phyloP scores from a whole-genome alignment of 2,113 vertebrate species.

The Nothobranchius kuhntae region DNA sequence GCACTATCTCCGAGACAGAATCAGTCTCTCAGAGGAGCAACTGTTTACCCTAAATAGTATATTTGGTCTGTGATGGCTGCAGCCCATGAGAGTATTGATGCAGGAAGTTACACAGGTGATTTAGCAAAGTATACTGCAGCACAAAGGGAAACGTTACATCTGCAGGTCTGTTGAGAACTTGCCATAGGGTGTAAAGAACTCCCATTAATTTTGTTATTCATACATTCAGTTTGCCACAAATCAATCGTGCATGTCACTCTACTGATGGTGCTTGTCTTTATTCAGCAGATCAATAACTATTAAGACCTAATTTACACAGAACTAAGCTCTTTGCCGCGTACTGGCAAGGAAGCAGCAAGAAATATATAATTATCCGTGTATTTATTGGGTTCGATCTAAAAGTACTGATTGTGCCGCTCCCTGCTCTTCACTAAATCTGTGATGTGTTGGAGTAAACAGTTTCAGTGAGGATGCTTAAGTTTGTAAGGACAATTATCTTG shows the following conservation, averaged over 20 bases:
- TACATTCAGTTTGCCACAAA: neutral
- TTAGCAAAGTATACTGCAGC: slow-evolving; percentile 21
- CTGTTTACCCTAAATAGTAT: slow-evolving; percentile 57
- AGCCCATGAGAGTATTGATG: slow-evolving; percentile 16
- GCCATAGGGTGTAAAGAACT: neutral
- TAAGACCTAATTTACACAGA: slow-evolving; percentile 6
- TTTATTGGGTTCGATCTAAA: slow-evolving; percentile 23
- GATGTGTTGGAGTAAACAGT: slow-evolving; percentile 4
- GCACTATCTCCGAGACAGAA: slow-evolving; percentile 37
- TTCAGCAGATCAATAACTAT: slow-evolving; percentile 3
- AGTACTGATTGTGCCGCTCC: slow-evolving; percentile 14
- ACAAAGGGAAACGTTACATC: slow-evolving; percentile 7
- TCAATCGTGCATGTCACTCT: neutral
- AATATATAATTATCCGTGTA: slow-evolving; percentile 15
- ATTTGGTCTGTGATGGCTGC: slow-evolving; percentile 45
- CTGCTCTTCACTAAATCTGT: slow-evolving; percentile 1
- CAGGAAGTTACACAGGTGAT: slow-evolving; percentile 33
- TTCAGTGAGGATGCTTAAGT: slow-evolving; percentile 21
- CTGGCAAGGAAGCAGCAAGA: slow-evolving; percentile 1
- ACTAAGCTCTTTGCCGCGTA: neutral
- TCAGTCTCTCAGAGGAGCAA: slow-evolving; percentile 53
- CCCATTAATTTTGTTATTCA: neutral
- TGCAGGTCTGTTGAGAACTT: slow-evolving; percentile 18
- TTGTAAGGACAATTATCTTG: slow-evolving; percentile 31
- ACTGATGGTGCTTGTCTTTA: neutral